These are phyloP conservation scores for Aphodius sticticus DNA, from an alignment of 2,888 invertebrate genomes.

Conservation along the genomic window DNA sequence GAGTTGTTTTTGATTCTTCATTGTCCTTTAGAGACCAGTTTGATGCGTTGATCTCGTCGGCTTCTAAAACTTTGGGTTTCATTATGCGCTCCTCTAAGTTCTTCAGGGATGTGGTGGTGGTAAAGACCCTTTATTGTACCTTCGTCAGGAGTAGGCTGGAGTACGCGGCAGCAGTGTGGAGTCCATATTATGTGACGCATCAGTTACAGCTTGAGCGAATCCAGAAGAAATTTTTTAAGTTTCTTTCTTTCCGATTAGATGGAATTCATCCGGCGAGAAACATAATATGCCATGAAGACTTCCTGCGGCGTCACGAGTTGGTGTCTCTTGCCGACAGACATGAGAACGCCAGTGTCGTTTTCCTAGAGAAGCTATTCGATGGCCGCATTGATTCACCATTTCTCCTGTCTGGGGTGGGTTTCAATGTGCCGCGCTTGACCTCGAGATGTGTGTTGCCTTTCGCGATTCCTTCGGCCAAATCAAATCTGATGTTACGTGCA, in stretches of 20 bases:
- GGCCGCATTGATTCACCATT: neutral
- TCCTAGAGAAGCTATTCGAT: neutral
- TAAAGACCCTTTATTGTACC: neutral
- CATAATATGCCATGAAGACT: neutral
- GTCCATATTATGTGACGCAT: neutral
- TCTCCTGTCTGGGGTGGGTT: neutral
- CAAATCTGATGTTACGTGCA: neutral
- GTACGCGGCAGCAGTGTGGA: neutral
- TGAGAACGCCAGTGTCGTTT: neutral
- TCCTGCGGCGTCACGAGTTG: neutral
- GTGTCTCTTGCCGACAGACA: neutral
- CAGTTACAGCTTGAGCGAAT: neutral
- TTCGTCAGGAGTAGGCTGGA: neutral
- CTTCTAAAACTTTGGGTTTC: neutral
- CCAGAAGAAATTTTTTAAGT: constrained; percentile 4
- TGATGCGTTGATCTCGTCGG: no score
- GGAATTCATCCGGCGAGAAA: neutral
- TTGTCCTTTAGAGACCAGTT: neutral
- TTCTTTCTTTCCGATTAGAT: neutral
- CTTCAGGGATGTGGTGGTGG: neutral
- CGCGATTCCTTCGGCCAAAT: neutral
- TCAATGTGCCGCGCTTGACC: neutral
- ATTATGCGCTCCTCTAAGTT: neutral
- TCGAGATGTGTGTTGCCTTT: neutral
- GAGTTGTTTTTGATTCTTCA: neutral